Conservation (phyloP, 2,888 invertebrate species). For the Ectobius pallidus region DNA sequence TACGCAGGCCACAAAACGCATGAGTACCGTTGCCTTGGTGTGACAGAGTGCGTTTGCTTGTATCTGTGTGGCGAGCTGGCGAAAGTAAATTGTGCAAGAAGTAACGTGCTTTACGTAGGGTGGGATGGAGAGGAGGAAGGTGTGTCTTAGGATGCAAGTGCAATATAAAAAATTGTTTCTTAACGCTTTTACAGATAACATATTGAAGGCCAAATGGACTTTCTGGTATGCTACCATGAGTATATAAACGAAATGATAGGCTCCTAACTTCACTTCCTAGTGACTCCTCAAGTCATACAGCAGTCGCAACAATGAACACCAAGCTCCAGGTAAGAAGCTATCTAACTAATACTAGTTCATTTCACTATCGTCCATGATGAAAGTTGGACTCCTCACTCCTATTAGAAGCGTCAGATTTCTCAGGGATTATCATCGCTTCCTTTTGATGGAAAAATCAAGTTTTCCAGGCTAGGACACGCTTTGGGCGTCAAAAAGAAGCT, state of each 20-base stretch:
- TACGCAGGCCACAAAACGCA: no score
- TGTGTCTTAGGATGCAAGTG: background rate
- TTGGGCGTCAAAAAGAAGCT: no score
- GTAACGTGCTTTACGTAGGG: background rate
- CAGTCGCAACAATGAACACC: background rate
- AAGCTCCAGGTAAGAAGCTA: background rate
- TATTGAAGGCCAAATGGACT: background rate
- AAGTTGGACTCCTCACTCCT: no score
- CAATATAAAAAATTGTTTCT: background rate
- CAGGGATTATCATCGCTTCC: no score
- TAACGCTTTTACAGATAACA: background rate
- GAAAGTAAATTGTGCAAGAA: background rate
- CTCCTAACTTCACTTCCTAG: background rate
- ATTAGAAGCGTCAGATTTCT: no score
- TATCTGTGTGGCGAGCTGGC: background rate
- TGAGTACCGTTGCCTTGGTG: no score
- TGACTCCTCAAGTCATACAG: background rate
- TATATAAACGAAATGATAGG: background rate
- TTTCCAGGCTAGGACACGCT: no score
- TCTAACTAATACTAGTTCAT: no score
- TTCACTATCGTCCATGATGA: no score
- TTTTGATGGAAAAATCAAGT: no score
- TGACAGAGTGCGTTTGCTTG: no score
- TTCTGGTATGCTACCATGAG: background rate
- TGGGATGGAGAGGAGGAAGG: background rate